Conservation (phyloP, 1,140 invertebrate genomes). For the Tachypleus tridentatus region DNA sequence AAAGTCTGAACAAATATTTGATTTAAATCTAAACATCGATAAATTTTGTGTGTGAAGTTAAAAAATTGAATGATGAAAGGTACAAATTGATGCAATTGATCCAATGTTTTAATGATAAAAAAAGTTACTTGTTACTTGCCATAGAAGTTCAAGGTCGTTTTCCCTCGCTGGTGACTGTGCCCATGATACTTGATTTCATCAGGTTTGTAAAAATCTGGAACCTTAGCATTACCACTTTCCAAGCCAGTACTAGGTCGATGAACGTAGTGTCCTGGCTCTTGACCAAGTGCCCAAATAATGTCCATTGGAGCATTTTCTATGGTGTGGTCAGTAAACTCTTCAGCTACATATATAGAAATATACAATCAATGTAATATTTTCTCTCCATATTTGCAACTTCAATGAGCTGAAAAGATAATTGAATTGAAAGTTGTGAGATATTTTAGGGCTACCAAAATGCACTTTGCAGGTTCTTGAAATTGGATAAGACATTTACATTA, state of each 20-base stretch:
- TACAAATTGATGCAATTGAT: slow-evolving; percentile 65
- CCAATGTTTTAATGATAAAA: slow-evolving; percentile 36
- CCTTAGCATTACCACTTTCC: slow-evolving; percentile 40
- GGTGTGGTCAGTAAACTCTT: slow-evolving; percentile 69
- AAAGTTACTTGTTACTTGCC: slow-evolving; percentile 40
- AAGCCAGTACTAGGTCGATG: slow-evolving; percentile 62
- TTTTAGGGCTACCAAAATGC: too few relatives aligned
- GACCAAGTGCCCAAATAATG: slow-evolving; percentile 87
- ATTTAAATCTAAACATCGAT: not conserved
- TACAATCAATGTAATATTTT: too few relatives aligned
- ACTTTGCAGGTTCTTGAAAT: too few relatives aligned
- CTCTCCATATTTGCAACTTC: too few relatives aligned
- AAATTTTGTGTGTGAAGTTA: not conserved
- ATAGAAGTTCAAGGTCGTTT: slow-evolving; percentile 67
- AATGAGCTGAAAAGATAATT: too few relatives aligned
- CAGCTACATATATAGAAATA: slow-evolving; percentile 30
- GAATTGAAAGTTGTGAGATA: too few relatives aligned
- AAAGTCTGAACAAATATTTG: too few relatives aligned
- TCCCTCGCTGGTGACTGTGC: slow-evolving; percentile 60
- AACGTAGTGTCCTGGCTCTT: slow-evolving; percentile 55
- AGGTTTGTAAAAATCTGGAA: slow-evolving; percentile 67
- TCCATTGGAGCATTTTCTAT: slow-evolving; percentile 72
- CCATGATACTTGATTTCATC: slow-evolving; percentile 93
- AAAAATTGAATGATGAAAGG: not conserved
- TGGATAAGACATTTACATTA: too few relatives aligned